Evolutionary conservation across 2,888 invertebrate species (phyloP).

Genomic region (Strigamia maritima): DNA sequence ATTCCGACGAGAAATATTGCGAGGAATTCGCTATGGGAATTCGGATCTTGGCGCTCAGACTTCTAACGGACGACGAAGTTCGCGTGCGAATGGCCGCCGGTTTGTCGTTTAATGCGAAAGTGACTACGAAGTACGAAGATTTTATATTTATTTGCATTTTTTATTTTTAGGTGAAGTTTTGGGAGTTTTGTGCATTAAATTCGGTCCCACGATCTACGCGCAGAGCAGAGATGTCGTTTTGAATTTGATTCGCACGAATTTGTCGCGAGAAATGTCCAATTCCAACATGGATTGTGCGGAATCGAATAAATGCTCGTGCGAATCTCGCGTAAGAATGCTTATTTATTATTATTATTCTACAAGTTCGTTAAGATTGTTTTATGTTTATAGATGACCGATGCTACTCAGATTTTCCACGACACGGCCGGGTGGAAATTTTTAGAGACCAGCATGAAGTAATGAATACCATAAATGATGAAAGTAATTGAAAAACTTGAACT

Average conservation of each 20-base stretch:
- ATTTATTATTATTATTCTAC: too few relatives aligned
- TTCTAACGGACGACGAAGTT: constrained; percentile 54
- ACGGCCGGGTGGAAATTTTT: constrained; percentile 58
- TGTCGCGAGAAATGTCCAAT: constrained; percentile 51
- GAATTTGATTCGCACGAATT: constrained; percentile 52
- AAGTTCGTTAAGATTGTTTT: too few relatives aligned
- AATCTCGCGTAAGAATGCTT: too few relatives aligned
- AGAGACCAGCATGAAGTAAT: constrained; percentile 58
- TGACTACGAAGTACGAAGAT: too few relatives aligned
- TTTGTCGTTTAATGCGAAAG: too few relatives aligned
- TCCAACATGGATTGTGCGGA: constrained; percentile 42
- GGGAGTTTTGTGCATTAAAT: constrained; percentile 52
- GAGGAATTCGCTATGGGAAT: constrained; percentile 49
- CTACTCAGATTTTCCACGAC: constrained; percentile 57
- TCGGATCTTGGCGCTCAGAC: constrained; percentile 47
- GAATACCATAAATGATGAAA: too few relatives aligned
- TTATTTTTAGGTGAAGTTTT: constrained; percentile 52
- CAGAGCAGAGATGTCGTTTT: constrained; percentile 50
- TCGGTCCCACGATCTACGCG: constrained; percentile 52
- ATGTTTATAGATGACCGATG: constrained; percentile 50
- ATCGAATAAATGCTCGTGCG: constrained; percentile 47
- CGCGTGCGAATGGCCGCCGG: constrained; percentile 55
- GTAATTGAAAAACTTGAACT: too few relatives aligned
- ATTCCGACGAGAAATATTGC: constrained; percentile 44
- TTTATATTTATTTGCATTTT: not conserved